phyloP scores from a whole-genome alignment of 1,140 invertebrate species.

The Babylonia areolata region DNA sequence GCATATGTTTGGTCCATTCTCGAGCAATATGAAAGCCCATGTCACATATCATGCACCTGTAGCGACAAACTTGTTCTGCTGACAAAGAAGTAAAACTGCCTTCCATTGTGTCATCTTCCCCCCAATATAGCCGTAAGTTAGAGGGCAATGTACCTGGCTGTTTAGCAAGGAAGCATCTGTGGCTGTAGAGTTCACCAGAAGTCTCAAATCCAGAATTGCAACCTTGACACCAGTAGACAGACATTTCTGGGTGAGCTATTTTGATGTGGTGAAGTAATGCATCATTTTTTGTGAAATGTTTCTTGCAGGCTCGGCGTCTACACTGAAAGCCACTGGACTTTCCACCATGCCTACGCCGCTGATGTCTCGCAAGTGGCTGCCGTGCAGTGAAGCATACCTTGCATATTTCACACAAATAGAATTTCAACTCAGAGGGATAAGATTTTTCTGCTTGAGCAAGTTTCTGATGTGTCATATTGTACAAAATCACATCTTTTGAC shows the following conservation, averaged over 20 bases:
- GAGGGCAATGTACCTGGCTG: neutral
- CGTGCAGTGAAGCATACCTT: neutral
- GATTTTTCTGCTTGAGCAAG: neutral
- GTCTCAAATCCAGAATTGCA: neutral
- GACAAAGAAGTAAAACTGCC: neutral
- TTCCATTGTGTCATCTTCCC: neutral
- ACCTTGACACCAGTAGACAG: neutral
- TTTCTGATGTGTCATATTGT: neutral
- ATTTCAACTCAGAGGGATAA: neutral
- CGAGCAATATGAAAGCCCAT: constrained; percentile 25
- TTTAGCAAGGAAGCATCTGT: neutral
- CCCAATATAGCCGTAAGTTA: neutral
- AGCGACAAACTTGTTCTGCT: neutral
- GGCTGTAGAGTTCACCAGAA: neutral
- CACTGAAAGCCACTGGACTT: neutral
- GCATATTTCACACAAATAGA: constrained; percentile 10
- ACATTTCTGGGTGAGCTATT: neutral
- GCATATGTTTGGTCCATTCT: constrained; percentile 39
- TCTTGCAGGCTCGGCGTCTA: neutral
- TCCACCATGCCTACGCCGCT: neutral
- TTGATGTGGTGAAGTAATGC: neutral
- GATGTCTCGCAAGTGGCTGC: neutral
- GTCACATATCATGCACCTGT: constrained; percentile 20
- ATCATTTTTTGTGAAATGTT: neutral
- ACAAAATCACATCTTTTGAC: neutral